These are phyloP conservation scores for Trissolcus brochymenae DNA, from an alignment of 2,888 invertebrate genomes.

Conservation along the genomic window DNA sequence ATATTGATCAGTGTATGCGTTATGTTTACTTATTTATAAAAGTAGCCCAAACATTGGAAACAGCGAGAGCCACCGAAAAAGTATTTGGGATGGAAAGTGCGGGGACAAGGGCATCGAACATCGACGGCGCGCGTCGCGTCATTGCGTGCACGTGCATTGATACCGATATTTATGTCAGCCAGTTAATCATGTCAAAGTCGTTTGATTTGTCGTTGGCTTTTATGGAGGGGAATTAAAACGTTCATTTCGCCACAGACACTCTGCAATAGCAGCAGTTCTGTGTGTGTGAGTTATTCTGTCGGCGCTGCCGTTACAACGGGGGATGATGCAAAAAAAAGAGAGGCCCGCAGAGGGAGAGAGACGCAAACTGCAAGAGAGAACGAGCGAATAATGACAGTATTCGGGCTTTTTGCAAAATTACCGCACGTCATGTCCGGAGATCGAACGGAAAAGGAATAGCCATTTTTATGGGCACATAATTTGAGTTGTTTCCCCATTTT, in stretches of 20 bases:
- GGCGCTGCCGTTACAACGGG: constrained; percentile 59
- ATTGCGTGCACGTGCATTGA: constrained; percentile 75
- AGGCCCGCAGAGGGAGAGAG: constrained; percentile 9
- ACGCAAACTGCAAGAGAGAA: constrained; percentile 35
- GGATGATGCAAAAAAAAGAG: constrained; percentile 17
- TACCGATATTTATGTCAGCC: constrained; percentile 75
- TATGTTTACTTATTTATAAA: constrained; percentile 56
- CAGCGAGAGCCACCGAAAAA: constrained; percentile 44
- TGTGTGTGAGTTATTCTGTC: constrained; percentile 70
- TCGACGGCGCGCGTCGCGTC: constrained; percentile 69
- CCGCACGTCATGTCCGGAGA: constrained; percentile 63
- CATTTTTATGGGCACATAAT: constrained; percentile 51
- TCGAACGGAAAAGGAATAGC: constrained; percentile 59
- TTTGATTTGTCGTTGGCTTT: constrained; percentile 76
- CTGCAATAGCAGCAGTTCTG: constrained; percentile 70
- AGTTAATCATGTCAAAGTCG: constrained; percentile 76
- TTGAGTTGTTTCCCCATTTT: constrained; percentile 44
- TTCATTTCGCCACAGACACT: constrained; percentile 76
- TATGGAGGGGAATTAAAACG: constrained; percentile 76
- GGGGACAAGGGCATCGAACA: constrained; percentile 14
- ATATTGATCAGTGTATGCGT: constrained; percentile 36
- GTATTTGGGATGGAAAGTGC: constrained; percentile 27
- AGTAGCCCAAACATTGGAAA: constrained; percentile 43
- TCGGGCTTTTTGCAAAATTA: constrained; percentile 73
- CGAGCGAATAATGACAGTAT: constrained; percentile 54